phyloP scores from a whole-genome alignment of 2,797 vertebrate species.

The Threskiornis aethiopicus region DNA sequence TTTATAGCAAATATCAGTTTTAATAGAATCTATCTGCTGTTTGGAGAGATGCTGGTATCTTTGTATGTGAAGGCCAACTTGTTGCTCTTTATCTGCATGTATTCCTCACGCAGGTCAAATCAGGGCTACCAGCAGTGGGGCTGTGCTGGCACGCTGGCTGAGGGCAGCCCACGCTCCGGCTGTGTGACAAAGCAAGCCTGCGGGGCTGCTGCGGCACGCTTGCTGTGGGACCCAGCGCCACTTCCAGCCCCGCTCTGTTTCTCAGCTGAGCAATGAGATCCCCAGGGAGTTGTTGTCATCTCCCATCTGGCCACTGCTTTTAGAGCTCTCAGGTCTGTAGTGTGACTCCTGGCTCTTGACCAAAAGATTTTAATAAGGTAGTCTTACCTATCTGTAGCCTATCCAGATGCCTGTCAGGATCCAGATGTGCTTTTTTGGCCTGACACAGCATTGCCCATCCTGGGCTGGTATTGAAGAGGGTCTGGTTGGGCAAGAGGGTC shows the following conservation, averaged over 20 bases:
- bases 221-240: fast-evolving
- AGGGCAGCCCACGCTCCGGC: background rate
- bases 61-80: background rate
- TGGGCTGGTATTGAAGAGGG: background rate
- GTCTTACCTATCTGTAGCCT: background rate
- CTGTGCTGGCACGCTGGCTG: background rate
- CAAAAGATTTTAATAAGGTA: background rate
- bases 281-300: background rate
- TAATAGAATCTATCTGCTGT: background rate
- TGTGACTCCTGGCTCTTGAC: background rate
- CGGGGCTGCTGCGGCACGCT: background rate
- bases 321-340: background rate
- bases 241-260: background rate
- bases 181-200: background rate
- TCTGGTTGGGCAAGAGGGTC: background rate
- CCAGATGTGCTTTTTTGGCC: background rate
- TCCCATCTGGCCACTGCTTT: background rate
- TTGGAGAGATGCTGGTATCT: background rate
- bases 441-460: background rate
- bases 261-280: background rate
- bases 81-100: background rate
- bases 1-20: background rate
- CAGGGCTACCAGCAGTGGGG: background rate
- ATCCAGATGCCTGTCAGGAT: background rate
- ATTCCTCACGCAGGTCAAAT: background rate